Evolutionary conservation across 1,140 invertebrate species (phyloP).

Genomic region (Drosophila mauritiana): DNA sequence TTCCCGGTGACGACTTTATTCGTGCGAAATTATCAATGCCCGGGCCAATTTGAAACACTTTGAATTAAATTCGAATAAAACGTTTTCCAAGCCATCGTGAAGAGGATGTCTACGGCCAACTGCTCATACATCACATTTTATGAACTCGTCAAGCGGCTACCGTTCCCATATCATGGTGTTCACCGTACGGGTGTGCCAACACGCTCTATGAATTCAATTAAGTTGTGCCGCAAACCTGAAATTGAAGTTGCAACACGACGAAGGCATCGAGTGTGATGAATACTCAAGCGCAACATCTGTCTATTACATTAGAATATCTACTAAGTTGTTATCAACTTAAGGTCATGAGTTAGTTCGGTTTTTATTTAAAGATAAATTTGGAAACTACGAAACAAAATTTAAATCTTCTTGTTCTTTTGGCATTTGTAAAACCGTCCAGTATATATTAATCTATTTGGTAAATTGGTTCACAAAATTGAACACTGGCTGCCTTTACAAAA

Average conservation of each 20-base stretch:
- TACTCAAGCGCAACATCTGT: constrained; percentile 11
- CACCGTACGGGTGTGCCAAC: constrained; percentile 13
- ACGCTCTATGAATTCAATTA: constrained; percentile 72
- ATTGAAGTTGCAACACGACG: constrained; percentile 11
- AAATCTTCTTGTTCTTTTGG: too few species aligned
- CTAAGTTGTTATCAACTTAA: not conserved
- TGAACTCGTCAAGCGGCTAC: constrained; percentile 37
- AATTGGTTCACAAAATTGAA: too few species aligned
- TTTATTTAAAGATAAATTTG: not conserved
- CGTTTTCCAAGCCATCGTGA: constrained; percentile 39
- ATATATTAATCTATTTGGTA: too few species aligned
- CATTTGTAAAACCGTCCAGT: too few species aligned
- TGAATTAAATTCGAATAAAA: constrained; percentile 82
- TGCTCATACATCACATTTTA: constrained; percentile 15
- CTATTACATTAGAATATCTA: not conserved
- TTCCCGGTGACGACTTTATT: constrained; percentile 74
- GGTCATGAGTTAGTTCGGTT: not conserved
- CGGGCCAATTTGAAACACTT: constrained; percentile 75
- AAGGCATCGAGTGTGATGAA: not conserved
- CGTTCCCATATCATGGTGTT: constrained; percentile 33
- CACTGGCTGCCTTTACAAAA: too few species aligned
- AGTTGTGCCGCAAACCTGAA: constrained; percentile 60
- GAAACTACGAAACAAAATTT: too few species aligned
- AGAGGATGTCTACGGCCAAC: constrained; percentile 11
- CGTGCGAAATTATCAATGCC: constrained; percentile 56